phyloP scores from a whole-genome alignment of 2,888 invertebrate genomes.

The Erebia palarica region DNA sequence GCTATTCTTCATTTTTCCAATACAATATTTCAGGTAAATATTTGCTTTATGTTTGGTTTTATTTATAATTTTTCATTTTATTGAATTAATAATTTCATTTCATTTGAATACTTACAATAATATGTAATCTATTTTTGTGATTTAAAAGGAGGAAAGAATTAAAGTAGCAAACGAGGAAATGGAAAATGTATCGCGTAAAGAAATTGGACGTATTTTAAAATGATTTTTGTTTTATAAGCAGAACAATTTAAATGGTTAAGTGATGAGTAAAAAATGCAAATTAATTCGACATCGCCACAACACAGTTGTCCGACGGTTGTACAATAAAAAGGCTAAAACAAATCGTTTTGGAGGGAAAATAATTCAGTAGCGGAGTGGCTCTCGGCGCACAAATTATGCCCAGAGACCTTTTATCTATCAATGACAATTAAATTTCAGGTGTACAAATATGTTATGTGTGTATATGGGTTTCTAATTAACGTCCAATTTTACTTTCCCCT shows the following conservation, averaged over 20 bases:
- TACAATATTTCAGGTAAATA: too few species aligned
- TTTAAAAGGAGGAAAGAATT: background rate
- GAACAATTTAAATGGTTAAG: slow-evolving; percentile 1
- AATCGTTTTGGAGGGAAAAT: slow-evolving; percentile 22
- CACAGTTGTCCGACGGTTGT: slow-evolving; percentile 12
- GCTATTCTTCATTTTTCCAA: too few species aligned
- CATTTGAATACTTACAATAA: too few species aligned
- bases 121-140: background rate
- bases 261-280: slow-evolving; percentile 14
- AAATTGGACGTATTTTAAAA: background rate
- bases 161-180: background rate
- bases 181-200: background rate
- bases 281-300: slow-evolving; percentile 23
- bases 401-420: slow-evolving; percentile 14
- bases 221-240: slow-evolving; percentile 13
- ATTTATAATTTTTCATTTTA: too few species aligned
- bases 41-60: too few species aligned
- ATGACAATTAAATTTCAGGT: slow-evolving; percentile 11
- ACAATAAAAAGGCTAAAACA: slow-evolving; percentile 24
- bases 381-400: slow-evolving; percentile 14
- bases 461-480: slow-evolving; percentile 16
- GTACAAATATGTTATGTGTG: background rate
- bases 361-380: slow-evolving; percentile 14
- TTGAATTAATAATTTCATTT: too few species aligned
- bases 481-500: slow-evolving; percentile 14